These are phyloP conservation scores for Bombus cullumanus DNA, from an alignment of 1,140 invertebrate genomes.

Conservation along the genomic window DNA sequence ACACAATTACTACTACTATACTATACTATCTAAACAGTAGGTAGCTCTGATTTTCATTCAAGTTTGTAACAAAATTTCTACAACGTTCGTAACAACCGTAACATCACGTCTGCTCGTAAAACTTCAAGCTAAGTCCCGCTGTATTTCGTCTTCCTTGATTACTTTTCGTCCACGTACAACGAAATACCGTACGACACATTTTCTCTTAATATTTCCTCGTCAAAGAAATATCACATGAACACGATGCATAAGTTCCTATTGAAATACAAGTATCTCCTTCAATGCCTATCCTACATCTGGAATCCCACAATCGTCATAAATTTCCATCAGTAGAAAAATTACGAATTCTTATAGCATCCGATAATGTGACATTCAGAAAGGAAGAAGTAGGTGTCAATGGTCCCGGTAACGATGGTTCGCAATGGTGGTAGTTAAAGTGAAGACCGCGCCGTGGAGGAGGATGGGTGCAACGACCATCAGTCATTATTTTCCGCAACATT, in stretches of 20 bases:
- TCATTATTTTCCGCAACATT: slow-evolving; percentile 84
- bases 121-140: slow-evolving; percentile 15
- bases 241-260: not conserved
- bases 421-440: slow-evolving; percentile 46
- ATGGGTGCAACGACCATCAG: slow-evolving; percentile 75
- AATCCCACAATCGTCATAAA: not conserved
- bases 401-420: slow-evolving; percentile 59
- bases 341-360: slow-evolving; percentile 9
- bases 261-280: too few species aligned
- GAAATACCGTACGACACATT: not conserved
- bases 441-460: slow-evolving; percentile 19
- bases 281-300: too few species aligned
- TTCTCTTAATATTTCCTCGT: not conserved
- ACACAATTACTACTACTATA: not conserved
- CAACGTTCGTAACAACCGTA: not conserved
- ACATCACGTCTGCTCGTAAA: slow-evolving; percentile 46
- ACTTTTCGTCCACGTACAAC: slow-evolving; percentile 22
- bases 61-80: slow-evolving; percentile 9
- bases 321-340: not conserved
- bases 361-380: slow-evolving; percentile 40
- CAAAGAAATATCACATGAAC: too few species aligned
- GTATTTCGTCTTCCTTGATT: slow-evolving; percentile 29
- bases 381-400: slow-evolving; percentile 59
- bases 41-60: not conserved
- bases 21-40: not conserved